Percentiles rank a stretch among this genome's conserved stretches.
These are phyloP conservation scores for Oxytorus armatus DNA, from an alignment of 2,888 invertebrate genomes.

Conservation along the genomic window DNA sequence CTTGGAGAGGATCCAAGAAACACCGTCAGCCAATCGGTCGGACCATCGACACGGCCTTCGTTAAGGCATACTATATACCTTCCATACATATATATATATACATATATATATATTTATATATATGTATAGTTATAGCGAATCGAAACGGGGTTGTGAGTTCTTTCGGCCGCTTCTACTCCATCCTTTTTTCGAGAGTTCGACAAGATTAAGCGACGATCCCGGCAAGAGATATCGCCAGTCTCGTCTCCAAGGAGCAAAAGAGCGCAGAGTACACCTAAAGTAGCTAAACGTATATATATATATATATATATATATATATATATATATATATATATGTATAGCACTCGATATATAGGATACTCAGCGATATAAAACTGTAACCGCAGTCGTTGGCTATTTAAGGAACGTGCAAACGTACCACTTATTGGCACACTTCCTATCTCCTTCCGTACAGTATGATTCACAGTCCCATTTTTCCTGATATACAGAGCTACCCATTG, in stretches of 20 bases:
- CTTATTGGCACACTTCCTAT: slow-evolving; percentile 37
- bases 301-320: no score
- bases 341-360: slow-evolving; percentile 16
- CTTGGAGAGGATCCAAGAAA: slow-evolving; percentile 64
- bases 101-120: background rate
- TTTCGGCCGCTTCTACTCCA: slow-evolving; percentile 32
- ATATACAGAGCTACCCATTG: slow-evolving; percentile 30
- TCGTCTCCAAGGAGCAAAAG: slow-evolving; percentile 60
- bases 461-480: slow-evolving; percentile 29
- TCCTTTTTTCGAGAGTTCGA: slow-evolving; percentile 64
- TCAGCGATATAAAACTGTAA: slow-evolving; percentile 28
- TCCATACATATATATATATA: slow-evolving; percentile 21
- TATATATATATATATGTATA: slow-evolving; percentile 20
- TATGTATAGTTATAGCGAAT: slow-evolving; percentile 28
- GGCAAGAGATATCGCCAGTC: slow-evolving; percentile 59
- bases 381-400: slow-evolving; percentile 31
- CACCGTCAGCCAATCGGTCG: slow-evolving; percentile 64
- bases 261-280: slow-evolving; percentile 36
- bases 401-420: slow-evolving; percentile 17
- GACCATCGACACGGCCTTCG: slow-evolving; percentile 64
- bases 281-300: slow-evolving; percentile 18
- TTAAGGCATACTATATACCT: slow-evolving; percentile 52
- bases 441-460: slow-evolving; percentile 33
- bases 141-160: slow-evolving; percentile 37
- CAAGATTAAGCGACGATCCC: slow-evolving; percentile 67